Evolutionary conservation across 2,113 vertebrate species (phyloP), one percentile per base, ranked within the genome.

Genomic region (Psammodynastes pulverulentus): DNA sequence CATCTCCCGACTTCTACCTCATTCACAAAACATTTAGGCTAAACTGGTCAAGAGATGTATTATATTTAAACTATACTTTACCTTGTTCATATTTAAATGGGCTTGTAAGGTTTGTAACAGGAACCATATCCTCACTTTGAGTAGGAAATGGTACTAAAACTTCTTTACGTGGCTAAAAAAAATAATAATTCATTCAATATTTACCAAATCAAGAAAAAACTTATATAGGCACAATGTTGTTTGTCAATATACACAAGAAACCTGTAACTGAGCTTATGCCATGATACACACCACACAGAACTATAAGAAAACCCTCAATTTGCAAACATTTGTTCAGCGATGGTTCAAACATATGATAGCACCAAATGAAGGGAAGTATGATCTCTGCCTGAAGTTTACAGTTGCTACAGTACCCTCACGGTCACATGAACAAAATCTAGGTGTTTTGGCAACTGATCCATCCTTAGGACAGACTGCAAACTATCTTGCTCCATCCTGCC

Each of bases 71-170:
- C 23, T 88, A 88, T 89, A 94, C 91, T 92, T 56, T 97, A 98
- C 97, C 97, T 93, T 97, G 93, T 62, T 98, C 96, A 84, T 53
- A 93, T 88, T 95, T 94, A 86, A 94, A 96, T 21, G 93, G 23
- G 87, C 86, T 91, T 93, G 90, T 92, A 46, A 95, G 92, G 94
- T 95, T 95, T 84, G 91, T 92, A 89, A 94, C 84, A 94, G 93
- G 94, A 94, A 92, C 3, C 92, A 84, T 62, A 58, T 19, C 86
- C 86, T 91, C 84, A 84, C 92, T 86, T 90, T 93, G 48, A 29
- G 51, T 56, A 19, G 94, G 93, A 94, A 26, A n/a, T 88, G 6
- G 43, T 86, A 46, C 85, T 87, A 96, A 91, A 84, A 72, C 39
- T 54, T n/a, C 6, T 26, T 9, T 53, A 46, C 0, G 0, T 0